Evolutionary conservation across 2,888 invertebrate genomes (phyloP).

Genomic region (Bibio marci): DNA sequence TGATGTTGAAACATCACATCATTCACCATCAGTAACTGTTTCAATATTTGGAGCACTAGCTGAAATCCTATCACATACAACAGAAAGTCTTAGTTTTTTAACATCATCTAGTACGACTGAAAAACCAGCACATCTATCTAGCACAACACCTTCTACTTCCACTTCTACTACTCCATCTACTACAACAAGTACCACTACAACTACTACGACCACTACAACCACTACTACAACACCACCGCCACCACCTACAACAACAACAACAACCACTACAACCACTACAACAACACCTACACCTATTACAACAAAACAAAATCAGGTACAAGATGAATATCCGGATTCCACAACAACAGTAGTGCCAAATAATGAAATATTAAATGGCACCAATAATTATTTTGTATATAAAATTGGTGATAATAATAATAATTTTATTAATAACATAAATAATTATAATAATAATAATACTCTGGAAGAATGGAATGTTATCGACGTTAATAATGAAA

Average conservation of each 20-base stretch:
- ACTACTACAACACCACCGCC: slow-evolving; percentile 5
- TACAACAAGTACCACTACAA: slow-evolving; percentile 6
- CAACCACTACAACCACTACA: slow-evolving; percentile 14
- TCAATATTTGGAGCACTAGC: slow-evolving; percentile 41
- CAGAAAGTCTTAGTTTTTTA: slow-evolving; percentile 13
- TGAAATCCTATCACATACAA: slow-evolving; percentile 31
- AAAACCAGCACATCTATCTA: slow-evolving; percentile 13
- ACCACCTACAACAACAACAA: slow-evolving; percentile 7
- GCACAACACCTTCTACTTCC: slow-evolving; percentile 10
- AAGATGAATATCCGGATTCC: slow-evolving; percentile 24
- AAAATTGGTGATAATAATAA: too few relatives aligned
- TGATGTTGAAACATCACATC: slow-evolving; percentile 37
- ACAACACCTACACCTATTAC: slow-evolving; percentile 16
- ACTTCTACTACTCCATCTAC: slow-evolving; percentile 4
- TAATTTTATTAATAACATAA: too few relatives aligned
- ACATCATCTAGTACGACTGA: slow-evolving; percentile 12
- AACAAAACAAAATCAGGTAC: slow-evolving; percentile 2
- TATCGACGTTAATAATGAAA: too few relatives aligned
- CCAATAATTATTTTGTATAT: too few relatives aligned
- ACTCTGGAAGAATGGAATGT: too few relatives aligned
- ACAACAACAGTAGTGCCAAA: slow-evolving; percentile 17
- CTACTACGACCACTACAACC: slow-evolving; percentile 5
- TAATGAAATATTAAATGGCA: too few relatives aligned
- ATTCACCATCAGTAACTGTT: slow-evolving; percentile 38
- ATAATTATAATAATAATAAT: too few relatives aligned